Percentiles rank a stretch among this genome's conserved stretches.
These are phyloP conservation scores for Coptodon bakossiorum DNA, from an alignment of 2,113 vertebrate genomes.

Conservation along the genomic window DNA sequence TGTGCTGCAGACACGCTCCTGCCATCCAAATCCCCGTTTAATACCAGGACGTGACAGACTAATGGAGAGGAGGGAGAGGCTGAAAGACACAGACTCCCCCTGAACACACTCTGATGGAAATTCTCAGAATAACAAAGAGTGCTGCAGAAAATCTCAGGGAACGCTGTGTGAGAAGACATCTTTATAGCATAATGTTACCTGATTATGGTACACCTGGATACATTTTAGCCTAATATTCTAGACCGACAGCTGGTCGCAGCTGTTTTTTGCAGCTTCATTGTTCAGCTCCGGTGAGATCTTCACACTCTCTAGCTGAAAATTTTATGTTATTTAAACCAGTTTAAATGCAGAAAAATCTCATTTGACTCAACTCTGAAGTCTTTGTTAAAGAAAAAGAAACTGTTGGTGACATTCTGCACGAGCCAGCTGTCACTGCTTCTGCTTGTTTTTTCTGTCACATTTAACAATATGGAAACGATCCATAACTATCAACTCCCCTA, in stretches of 20 bases:
- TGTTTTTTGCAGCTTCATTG: not conserved
- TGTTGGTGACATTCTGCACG: not conserved
- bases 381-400: not conserved
- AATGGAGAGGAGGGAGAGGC: not conserved
- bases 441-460: not conserved
- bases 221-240: not conserved
- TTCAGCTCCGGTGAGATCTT: not conserved
- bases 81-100: not conserved
- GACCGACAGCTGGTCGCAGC: not conserved
- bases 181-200: not conserved
- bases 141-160: not conserved
- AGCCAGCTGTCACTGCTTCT: not conserved
- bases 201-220: not conserved
- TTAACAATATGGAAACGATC: not conserved
- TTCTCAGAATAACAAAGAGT: not conserved
- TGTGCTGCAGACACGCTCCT: slow-evolving; percentile 14
- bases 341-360: not conserved
- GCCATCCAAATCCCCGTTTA: slow-evolving; percentile 37
- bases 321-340: not conserved
- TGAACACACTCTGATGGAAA: not conserved
- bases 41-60: slow-evolving; percentile 26
- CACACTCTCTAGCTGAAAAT: rapidly evolving
- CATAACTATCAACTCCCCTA: not conserved
- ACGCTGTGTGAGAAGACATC: not conserved
- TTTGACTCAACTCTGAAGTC: not conserved